These are phyloP conservation scores for Cricetomys ansorgei DNA, from an alignment of 2,113 vertebrate genomes.

Conservation along the genomic window DNA sequence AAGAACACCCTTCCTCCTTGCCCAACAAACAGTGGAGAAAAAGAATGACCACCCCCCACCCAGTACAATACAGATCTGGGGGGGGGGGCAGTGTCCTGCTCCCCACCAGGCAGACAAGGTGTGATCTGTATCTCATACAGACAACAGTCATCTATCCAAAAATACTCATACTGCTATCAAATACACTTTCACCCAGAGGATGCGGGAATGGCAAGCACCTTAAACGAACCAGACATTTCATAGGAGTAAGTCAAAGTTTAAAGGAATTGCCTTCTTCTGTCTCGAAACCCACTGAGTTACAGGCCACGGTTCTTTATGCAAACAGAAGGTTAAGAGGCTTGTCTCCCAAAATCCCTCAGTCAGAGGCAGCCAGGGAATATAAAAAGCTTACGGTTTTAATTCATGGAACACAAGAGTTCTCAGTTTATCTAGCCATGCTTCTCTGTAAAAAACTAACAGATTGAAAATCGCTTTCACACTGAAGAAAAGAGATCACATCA, in stretches of 20 bases:
- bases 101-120: neutral
- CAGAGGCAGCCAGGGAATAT: conserved; percentile 20
- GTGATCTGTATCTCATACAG: neutral
- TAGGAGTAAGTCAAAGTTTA: neutral
- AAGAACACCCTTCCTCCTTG: neutral
- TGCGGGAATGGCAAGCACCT: neutral
- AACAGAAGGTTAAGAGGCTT: conserved; percentile 15
- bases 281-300: conserved; percentile 28
- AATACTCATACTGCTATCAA: neutral
- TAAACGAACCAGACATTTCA: conserved; percentile 6
- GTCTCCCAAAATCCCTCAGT: conserved; percentile 22
- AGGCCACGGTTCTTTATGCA: conserved; percentile 30
- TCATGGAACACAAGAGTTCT: neutral
- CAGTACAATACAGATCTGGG: neutral
- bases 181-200: neutral
- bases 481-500: conserved; percentile 32
- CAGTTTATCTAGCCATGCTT: conserved; percentile 16
- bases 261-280: neutral
- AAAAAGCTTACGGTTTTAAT: conserved; percentile 21
- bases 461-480: conserved; percentile 69
- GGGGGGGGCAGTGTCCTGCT: neutral
- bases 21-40: neutral
- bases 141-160: neutral
- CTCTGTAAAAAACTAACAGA: conserved; percentile 61
- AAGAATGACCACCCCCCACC: neutral